phyloP scores from a whole-genome alignment of 2,888 invertebrate genomes.

The Ectemnius cavifrons region DNA sequence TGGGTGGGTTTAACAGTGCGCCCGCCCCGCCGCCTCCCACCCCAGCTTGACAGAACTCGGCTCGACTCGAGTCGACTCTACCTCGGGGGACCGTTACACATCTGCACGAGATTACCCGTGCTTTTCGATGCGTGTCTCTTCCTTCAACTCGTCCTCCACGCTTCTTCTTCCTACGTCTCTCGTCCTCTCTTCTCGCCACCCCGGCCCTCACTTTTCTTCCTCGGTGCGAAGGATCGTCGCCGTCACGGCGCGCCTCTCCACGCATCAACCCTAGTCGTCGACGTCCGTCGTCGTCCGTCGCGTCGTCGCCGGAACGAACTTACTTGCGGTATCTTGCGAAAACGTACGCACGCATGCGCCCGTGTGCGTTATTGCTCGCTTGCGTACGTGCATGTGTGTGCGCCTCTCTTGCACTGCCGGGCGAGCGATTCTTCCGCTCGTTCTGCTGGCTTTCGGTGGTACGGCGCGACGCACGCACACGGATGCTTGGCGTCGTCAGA shows the following conservation, averaged over 20 bases:
- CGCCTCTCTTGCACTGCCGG: neutral
- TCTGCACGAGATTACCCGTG: constrained; percentile 46
- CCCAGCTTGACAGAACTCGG: constrained; percentile 11
- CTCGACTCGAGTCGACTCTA: constrained; percentile 5
- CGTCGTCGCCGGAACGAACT: constrained; percentile 56
- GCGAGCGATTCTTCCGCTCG: constrained; percentile 11
- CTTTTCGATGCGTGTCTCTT: constrained; percentile 49
- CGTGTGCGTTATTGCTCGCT: constrained; percentile 62
- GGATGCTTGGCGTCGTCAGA: constrained; percentile 26
- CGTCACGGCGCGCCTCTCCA: too few species aligned
- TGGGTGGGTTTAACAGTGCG: constrained; percentile 73
- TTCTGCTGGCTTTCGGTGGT: constrained; percentile 10
- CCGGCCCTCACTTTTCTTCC: neutral
- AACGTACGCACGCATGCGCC: constrained; percentile 57
- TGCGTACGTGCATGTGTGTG: constrained; percentile 54
- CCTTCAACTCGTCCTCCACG: constrained; percentile 21
- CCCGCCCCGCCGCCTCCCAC: constrained; percentile 41
- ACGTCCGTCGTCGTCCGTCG: constrained; percentile 21
- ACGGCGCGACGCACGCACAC: constrained; percentile 34
- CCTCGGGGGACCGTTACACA: constrained; percentile 58
- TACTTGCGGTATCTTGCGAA: constrained; percentile 57
- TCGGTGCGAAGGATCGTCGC: too few species aligned
- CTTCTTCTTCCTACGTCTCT: constrained; percentile 12
- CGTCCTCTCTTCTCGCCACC: neutral
- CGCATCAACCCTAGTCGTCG: too few species aligned